Base-by-base conservation (phyloP, 2,113 vertebrate genomes). In the Pelecanus crispus region DNA sequence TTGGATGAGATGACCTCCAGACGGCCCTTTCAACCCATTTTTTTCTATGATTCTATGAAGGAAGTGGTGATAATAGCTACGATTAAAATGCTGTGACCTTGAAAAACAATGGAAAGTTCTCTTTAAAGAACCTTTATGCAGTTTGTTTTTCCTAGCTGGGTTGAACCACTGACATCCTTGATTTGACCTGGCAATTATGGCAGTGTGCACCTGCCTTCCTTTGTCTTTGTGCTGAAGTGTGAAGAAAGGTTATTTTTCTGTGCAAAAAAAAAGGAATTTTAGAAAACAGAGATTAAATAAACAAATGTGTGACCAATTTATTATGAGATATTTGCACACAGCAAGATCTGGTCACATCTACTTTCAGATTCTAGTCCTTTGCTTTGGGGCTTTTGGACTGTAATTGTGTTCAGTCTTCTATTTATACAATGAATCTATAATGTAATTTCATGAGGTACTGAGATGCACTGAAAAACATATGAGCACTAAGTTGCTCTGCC, bases 381-480 rank as follows among this genome's bases (percentile, higher is more conserved):
- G 18, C 92, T 97, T 84, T 86, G 74, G 79, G 93, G 81, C 59
- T 79, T 96, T 94, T 95, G 94, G 94, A 87, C 95, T 91, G 86
- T 85, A 95, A 97, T 97, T 95, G 96, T 92, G 95, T 97, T 92
- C 97, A 73, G 97, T 88, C 88, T 96, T 95, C 97, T 98, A 97
- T 97, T 98, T 98, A 97, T 98, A 98, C 97, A 97, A 96, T 98
- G 98, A 98, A 98, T 98, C 97, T 98, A 96, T 98, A 98, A 98
- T 98, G 97, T 97, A 98, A 98, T 98, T 98, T 98, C 95, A 95
- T 92, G 70, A 98, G 97, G 96, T 97, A 97, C 97, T 95, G 97
- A 97, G 96, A 98, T 96, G 97, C 97, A 96, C 97, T 71, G 77
- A 94, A 97, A 96, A 97, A 95, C 97, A 90, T 86, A 96, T 74